Percentiles rank a stretch among this genome's conserved stretches.
Conservation (phyloP, 2,113 vertebrate species). For the Hassar affinis region DNA sequence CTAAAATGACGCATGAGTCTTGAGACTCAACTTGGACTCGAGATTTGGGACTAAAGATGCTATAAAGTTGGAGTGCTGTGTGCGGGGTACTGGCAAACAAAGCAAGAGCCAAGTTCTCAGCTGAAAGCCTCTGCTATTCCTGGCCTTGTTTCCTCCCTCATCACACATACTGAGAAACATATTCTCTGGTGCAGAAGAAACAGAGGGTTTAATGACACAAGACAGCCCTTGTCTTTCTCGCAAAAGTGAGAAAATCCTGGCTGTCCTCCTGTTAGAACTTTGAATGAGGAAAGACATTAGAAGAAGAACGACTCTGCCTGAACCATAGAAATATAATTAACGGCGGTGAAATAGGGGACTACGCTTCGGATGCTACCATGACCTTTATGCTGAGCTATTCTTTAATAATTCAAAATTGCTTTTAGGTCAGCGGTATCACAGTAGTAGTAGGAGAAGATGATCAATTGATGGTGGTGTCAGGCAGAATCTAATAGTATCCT, state of each 20-base stretch:
- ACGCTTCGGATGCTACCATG: background rate
- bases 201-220: constrained; percentile 14
- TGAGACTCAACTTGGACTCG: too few relatives aligned
- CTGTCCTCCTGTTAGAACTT: background rate
- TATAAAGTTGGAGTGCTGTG: background rate
- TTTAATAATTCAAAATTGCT: constrained; percentile 26
- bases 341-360: background rate
- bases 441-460: background rate
- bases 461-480: background rate
- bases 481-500: background rate
- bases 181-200: background rate
- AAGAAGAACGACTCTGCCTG: background rate
- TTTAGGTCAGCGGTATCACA: background rate
- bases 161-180: constrained; percentile 15
- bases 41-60: background rate
- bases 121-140: background rate
- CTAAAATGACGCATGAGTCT: background rate
- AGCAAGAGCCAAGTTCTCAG: background rate
- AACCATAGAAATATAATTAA: constrained; percentile 11
- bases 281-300: background rate
- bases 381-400: background rate
- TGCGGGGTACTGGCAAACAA: background rate
- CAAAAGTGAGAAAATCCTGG: background rate
- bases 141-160: background rate
- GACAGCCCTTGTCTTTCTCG: constrained; percentile 12